Evolutionary conservation across 1,140 invertebrate species (phyloP).

Genomic region (Solenopsis invicta): DNA sequence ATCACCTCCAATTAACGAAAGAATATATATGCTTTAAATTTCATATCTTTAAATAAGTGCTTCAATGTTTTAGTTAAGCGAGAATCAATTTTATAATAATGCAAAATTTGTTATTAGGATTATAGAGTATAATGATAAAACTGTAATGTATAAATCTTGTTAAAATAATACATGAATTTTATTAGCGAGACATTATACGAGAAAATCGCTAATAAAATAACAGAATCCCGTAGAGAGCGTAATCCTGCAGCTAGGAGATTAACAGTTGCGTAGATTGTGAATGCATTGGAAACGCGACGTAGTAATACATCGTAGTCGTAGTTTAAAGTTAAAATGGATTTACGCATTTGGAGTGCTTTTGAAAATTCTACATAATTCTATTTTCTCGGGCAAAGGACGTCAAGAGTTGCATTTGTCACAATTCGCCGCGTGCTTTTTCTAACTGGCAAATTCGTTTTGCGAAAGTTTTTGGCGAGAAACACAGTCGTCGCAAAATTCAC

Average conservation of each 20-base stretch:
- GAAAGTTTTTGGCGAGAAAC: conserved; percentile 42
- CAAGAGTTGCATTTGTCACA: conserved; percentile 43
- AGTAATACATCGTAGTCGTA: conserved; percentile 24
- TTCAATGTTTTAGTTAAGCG: background rate
- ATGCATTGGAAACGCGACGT: background rate
- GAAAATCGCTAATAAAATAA: conserved; percentile 29
- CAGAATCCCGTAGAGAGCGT: background rate
- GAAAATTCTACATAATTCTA: conserved; percentile 55
- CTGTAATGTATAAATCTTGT: background rate
- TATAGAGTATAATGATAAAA: background rate
- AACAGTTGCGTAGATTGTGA: conserved; percentile 18
- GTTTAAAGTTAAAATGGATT: conserved; percentile 52
- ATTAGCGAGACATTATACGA: background rate
- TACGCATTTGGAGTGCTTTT: conserved; percentile 28
- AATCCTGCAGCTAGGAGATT: conserved; percentile 31
- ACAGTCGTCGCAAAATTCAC: conserved; percentile 17
- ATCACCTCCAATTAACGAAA: background rate
- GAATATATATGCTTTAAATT: background rate
- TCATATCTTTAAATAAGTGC: background rate
- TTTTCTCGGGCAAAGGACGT: conserved; percentile 26
- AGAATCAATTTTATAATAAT: background rate
- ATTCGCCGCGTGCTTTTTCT: conserved; percentile 21
- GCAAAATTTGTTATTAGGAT: background rate
- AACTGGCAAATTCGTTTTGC: conserved; percentile 34
- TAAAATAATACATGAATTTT: conserved; percentile 1